A percentile compares a stretch with the other conserved stretches of the same genome.
Evolutionary conservation across 2,113 vertebrate species (phyloP).

Genomic region (Apistogramma diplotaenia): DNA sequence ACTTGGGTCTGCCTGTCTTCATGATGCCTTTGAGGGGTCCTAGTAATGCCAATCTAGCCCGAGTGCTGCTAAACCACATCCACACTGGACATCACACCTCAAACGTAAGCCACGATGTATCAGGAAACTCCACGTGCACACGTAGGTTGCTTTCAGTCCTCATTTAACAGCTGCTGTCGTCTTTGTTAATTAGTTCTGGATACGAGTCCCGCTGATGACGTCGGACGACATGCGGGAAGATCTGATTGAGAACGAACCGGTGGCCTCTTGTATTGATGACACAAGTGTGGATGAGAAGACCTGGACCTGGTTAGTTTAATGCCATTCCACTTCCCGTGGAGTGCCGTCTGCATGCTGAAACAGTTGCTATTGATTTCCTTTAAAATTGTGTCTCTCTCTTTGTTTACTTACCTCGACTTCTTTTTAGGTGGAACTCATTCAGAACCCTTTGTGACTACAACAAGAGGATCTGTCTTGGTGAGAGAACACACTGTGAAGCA

Average conservation of each 20-base stretch:
- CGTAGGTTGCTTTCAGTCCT: neutral
- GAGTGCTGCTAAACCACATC: slow-evolving; percentile 88
- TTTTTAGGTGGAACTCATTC: slow-evolving; percentile 90
- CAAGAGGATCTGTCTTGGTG: slow-evolving; percentile 90
- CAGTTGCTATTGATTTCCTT: slow-evolving; percentile 23
- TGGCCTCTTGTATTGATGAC: slow-evolving; percentile 64
- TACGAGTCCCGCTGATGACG: slow-evolving; percentile 85
- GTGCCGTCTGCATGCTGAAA: slow-evolving; percentile 14
- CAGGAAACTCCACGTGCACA: neutral
- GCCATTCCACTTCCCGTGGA: neutral
- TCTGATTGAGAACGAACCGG: slow-evolving; percentile 84
- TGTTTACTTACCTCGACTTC: slow-evolving; percentile 20
- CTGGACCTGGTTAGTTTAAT: slow-evolving; percentile 80
- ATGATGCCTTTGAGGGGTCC: slow-evolving; percentile 82
- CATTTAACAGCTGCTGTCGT: neutral
- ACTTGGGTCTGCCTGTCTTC: slow-evolving; percentile 89
- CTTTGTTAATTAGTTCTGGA: slow-evolving; percentile 83
- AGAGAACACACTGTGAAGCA: slow-evolving; percentile 48
- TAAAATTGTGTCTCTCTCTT: neutral
- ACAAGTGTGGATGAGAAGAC: slow-evolving; percentile 82
- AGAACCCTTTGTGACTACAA: slow-evolving; percentile 92
- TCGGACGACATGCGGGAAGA: slow-evolving; percentile 85
- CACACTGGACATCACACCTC: slow-evolving; percentile 90
- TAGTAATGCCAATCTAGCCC: slow-evolving; percentile 85
- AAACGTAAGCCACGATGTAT: slow-evolving; percentile 74